Evolutionary conservation across 2,797 vertebrate genomes (phyloP).

Genomic region (Squalus acanthias): DNA sequence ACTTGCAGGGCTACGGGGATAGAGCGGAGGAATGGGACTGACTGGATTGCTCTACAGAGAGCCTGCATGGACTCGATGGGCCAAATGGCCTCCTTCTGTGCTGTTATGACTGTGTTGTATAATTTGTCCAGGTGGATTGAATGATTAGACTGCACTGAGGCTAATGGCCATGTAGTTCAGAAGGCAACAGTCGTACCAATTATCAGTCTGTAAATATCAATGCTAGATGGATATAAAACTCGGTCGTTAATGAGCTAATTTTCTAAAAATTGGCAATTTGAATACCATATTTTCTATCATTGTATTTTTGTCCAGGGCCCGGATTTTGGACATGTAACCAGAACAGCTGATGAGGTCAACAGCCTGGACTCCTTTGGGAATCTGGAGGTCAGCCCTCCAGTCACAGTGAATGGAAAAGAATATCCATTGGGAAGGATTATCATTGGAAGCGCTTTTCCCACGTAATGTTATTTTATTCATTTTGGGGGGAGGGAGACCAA

Average conservation of each 20-base stretch:
- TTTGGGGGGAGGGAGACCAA: background rate
- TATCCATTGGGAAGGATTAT: too few species aligned
- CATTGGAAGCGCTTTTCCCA: too few species aligned
- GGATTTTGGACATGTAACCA: conserved; percentile 86
- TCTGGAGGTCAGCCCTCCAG: conserved; percentile 86
- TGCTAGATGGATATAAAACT: background rate
- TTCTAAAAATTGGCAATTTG: background rate
- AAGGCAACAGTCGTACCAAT: background rate
- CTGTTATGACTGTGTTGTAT: too few species aligned
- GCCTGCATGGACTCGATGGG: too few species aligned
- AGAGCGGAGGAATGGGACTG: too few species aligned
- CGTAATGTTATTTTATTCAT: conserved; percentile 48
- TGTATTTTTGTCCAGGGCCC: background rate
- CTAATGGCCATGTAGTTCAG: background rate
- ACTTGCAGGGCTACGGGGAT: too few species aligned
- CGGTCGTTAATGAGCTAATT: background rate
- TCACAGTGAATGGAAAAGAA: conserved; percentile 68
- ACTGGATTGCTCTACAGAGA: too few species aligned
- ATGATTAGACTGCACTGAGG: background rate
- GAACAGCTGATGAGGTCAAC: conserved; percentile 49
- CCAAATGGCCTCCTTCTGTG: too few species aligned
- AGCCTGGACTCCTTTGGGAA: conserved; percentile 88
- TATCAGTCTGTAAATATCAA: background rate
- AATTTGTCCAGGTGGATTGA: too few species aligned
- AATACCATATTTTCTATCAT: background rate